Base-by-base conservation (phyloP, 2,888 invertebrate species). In the Caenorhabditis auriculariae region DNA sequence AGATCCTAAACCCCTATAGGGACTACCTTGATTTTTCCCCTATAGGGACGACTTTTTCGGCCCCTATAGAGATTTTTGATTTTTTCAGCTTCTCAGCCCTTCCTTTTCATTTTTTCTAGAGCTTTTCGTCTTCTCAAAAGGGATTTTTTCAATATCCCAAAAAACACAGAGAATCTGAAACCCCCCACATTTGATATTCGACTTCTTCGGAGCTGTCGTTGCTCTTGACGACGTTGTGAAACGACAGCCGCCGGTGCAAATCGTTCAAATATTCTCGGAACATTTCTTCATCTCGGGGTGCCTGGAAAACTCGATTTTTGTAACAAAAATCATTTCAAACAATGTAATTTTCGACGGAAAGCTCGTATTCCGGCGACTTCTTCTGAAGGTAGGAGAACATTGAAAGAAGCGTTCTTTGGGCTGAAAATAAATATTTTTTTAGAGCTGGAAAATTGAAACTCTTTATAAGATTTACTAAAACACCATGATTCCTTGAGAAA, bases 191-290 rank as follows among this genome's bases (percentile, higher is more conserved):
- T 21, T 23, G 39, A n/a, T 57, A 54, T 29, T 66, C 64, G 2
- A 61, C 49, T 46, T 68, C 68, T 15, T 67, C 63, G 2, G 54
- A 51, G 15, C 60, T 60, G 39, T 63, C 59, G 48, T 61, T 58
- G 2, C 44, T 48, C 44, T 51, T 48, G 21, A 61, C 48, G 4
- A 35, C 4, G n/a, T 66, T 49, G 42, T 62, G 65, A 9, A 47
- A 60, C 3, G 66, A 53, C 19, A 66, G 21, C 35, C 70, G 41
- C 27, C 67, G 51, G 48, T 70, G 70, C n/a, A 70, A 68, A 39
- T 66, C 49, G 23, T 70, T 70, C 28, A 70, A 28, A 42, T 68
- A 70, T 47, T 70, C 70, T 17, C 62, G 58, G 58, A 73, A 73
- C 53, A 71, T 55, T 27, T 69, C 70, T 38, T 73, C 73, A 38